Evolutionary conservation across 2,113 vertebrate species (phyloP).

Genomic region (Hystrix brachyura): DNA sequence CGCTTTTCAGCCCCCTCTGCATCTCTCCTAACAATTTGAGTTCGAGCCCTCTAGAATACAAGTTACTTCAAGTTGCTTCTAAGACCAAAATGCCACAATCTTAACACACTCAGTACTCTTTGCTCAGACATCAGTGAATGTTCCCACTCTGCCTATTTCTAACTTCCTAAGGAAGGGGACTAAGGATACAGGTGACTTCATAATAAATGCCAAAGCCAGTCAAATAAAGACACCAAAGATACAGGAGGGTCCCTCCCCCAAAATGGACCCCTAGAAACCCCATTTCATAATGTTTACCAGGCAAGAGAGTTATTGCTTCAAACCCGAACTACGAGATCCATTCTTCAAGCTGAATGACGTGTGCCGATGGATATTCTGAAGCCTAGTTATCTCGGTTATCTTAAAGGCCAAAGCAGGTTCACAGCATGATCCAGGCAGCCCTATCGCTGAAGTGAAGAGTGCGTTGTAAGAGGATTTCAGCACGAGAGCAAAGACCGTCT

Average conservation of each 20-base stretch:
- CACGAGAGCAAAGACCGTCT: background rate
- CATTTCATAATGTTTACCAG: background rate
- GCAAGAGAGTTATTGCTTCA: background rate
- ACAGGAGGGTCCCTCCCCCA: background rate
- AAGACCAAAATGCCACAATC: background rate
- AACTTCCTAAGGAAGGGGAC: background rate
- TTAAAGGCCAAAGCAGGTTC: background rate
- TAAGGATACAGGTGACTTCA: background rate
- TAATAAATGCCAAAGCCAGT: background rate
- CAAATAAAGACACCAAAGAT: background rate
- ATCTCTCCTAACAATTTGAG: background rate
- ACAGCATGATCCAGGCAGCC: background rate
- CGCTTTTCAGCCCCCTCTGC: background rate
- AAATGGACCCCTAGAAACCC: background rate
- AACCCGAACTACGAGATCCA: background rate
- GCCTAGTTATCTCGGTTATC: constrained; percentile 5
- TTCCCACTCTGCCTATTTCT: background rate
- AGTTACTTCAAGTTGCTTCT: background rate
- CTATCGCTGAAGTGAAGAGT: background rate
- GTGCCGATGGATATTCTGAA: background rate
- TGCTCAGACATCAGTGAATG: background rate
- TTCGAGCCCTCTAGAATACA: background rate
- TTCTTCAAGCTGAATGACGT: constrained; percentile 4
- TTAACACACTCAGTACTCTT: background rate
- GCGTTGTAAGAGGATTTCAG: background rate